Evolutionary conservation across 2,797 vertebrate genomes (phyloP), one percentile per base, ranked within the genome.

Genomic region (Enteromius treurensis): DNA sequence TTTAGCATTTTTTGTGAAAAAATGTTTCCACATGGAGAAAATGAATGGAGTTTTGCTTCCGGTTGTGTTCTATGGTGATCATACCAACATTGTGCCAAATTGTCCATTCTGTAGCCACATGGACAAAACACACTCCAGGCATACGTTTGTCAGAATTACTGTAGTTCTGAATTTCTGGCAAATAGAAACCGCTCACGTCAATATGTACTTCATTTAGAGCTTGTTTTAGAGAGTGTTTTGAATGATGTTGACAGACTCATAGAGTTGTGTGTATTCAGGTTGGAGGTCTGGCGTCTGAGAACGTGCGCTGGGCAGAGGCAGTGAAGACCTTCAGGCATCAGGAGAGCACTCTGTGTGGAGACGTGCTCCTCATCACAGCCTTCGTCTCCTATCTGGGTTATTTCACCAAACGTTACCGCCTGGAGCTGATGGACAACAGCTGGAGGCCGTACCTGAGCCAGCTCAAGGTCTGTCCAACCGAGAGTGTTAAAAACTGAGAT

Each of bases 321-420:
- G 93, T 98, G 80, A 89, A 94, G 83, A 94, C 86, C 89, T 97
- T 98, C 87, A 95, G 87, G 82, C 89, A 88, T 17, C 97, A 97
- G 88, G 95, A 96, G 92, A 95, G 92, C 81, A 98, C 95, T 0
- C 90, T 98, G 62, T 99, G 97, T 78, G 98, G 98, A 9, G 98
- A 99, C 0, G 92, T 98, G 79, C 92, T 99, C 49, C 95, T 99
- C 82, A 93, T 92, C 62, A 96, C 97, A 0, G 96, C 97, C 80
- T 99, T 99, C 2, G 88, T 99, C 77, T 99, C 97, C 15, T 99
- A 99, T 92, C 91, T 99, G 74, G 98, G 98, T 7, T 99, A 98
- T 91, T 99, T 99, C 92, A 97, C 96, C 69, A 97, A 93, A 86
- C 94, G 83, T 86, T 99, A 97, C 89, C 93, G 98, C 11, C 92